These are phyloP conservation scores for Tauraco erythrolophus DNA, from an alignment of 2,113 vertebrate genomes.

Conservation along the genomic window DNA sequence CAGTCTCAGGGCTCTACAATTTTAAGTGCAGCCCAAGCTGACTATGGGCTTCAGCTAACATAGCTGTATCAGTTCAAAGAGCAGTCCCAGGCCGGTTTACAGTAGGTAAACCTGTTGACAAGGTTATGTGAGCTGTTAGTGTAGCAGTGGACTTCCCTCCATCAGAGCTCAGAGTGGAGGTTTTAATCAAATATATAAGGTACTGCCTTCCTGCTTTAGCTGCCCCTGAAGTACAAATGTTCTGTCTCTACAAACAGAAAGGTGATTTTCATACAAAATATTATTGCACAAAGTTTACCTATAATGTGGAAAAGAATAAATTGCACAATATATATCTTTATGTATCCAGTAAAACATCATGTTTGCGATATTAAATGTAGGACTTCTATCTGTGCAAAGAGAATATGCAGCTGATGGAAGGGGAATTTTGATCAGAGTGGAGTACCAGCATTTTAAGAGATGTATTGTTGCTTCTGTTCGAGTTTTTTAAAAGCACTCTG, in stretches of 20 bases:
- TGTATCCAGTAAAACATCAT: background rate
- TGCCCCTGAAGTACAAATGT: background rate
- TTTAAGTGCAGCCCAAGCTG: background rate
- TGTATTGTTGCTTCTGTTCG: background rate
- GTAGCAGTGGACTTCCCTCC: background rate
- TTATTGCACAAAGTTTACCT: background rate
- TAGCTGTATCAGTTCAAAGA: background rate
- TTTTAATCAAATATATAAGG: background rate
- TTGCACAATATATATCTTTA: background rate
- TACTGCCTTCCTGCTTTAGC: background rate
- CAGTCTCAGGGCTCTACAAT: background rate
- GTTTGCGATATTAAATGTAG: background rate
- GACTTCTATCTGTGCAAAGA: background rate
- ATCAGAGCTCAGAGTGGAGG: background rate
- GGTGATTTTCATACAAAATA: background rate
- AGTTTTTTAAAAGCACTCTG: background rate
- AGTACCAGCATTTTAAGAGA: background rate
- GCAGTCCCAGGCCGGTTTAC: background rate
- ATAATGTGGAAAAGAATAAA: background rate
- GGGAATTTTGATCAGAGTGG: background rate
- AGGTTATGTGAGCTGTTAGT: background rate
- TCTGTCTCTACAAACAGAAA: background rate
- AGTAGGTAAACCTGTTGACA: no score
- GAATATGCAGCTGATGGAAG: background rate
- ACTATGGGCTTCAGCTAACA: background rate